Conservation (phyloP, 2,797 vertebrate species). For the Myotis vivesi region DNA sequence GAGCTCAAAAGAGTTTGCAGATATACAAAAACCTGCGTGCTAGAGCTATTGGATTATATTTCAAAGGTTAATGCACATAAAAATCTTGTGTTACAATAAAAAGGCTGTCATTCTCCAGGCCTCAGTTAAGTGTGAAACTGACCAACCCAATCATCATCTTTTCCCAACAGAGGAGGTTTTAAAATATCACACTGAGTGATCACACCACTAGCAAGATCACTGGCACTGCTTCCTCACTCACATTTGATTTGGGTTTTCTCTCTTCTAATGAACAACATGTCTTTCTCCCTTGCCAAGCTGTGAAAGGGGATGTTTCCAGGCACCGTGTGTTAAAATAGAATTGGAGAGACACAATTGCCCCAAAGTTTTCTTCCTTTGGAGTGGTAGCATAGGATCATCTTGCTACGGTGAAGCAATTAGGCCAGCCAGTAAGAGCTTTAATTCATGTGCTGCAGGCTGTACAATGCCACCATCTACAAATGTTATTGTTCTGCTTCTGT, state of each 20-base stretch:
- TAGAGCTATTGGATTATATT: neutral
- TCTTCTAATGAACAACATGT: neutral
- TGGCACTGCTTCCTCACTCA: neutral
- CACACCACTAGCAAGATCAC: neutral
- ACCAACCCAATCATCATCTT: neutral
- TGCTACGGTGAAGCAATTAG: constrained; percentile 81
- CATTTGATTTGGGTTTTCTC: neutral
- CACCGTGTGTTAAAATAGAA: constrained; percentile 23
- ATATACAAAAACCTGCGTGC: neutral
- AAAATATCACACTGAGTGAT: neutral
- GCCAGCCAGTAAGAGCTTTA: constrained; percentile 80
- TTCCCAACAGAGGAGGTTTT: neutral
- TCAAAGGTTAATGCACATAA: neutral
- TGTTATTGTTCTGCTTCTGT: constrained; percentile 69
- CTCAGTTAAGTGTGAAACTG: neutral
- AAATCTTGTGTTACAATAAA: neutral
- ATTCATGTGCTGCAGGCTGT: constrained; percentile 79
- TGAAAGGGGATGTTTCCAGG: neutral
- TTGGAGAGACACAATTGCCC: neutral
- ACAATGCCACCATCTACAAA: constrained; percentile 79
- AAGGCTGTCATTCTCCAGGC: constrained; percentile 60
- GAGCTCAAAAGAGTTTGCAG: neutral
- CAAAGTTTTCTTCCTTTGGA: constrained; percentile 63
- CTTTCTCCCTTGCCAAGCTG: neutral
- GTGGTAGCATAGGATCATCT: constrained; percentile 77